Base-by-base conservation (phyloP, 2,888 invertebrate genomes). In the Augochlorella aurata region DNA sequence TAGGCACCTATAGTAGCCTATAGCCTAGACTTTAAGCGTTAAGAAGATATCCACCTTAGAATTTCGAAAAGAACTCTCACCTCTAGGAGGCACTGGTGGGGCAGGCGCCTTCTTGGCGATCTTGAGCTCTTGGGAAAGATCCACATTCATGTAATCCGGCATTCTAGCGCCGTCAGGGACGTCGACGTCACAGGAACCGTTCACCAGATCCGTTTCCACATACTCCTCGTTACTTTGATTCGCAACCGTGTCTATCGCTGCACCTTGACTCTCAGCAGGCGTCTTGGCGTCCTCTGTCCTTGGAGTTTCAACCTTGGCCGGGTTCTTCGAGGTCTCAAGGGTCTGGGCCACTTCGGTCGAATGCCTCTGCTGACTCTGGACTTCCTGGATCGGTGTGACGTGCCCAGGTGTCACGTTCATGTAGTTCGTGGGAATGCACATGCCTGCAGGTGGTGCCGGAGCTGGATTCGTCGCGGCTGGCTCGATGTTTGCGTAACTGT, bases 31-130 rank as follows among this genome's bases (percentile, higher is more conserved):
- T 38, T 38, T 38, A 3, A 7, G 38, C 7, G 38, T 38, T 38
- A 5, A 38, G 38, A 38, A 38, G 1, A 7, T 4, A 38, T 38
- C 5, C 38, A 38, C 5, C 38, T 5, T 38, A 38, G 38, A 38
- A 38, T 38, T 38, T 38, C 5, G 38, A 38, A 7, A 0, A 61
- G 18, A 44, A 38, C 38, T n/a, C 47, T 50, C 21, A 87, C 90
- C 89, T 82, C 93, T 88, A 12, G 92, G 92, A 14, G 93, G 93
- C 44, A 92, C 91, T 10, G 93, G 93, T 2, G 93, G 93, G 0
- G 89, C 92, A 8, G 91, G 90, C 66, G 85, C 73, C 79, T 90
- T 91, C 78, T 92, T 92, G 38, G 87, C 85, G 9, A 88, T 88
- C 45, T 89, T 89, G 24, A 70, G n/a, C 38, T 86, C 85, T 47